Base-by-base conservation (phyloP, 1,140 invertebrate genomes). In the Nautilus pompilius region DNA sequence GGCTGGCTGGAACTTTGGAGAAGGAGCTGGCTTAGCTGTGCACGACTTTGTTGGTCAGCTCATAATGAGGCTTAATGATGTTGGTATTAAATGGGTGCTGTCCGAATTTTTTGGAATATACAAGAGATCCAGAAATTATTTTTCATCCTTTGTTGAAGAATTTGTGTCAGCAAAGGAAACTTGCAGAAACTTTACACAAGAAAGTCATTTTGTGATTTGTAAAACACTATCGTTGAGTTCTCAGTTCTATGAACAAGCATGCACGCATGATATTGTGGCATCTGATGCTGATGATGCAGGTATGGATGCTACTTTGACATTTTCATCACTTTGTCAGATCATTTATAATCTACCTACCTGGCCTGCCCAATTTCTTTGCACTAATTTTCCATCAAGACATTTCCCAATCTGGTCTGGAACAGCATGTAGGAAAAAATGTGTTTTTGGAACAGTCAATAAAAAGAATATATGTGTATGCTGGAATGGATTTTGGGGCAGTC, bases 401-500 rank as follows among this genome's bases (percentile, higher is more conserved):
- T 68, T 71, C 48, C 69, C 69, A 8, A 20, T 71, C 0, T 66
- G 61, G 48, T 32, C 49, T n/a, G 69, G 69, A 5, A 15, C 4
- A 10, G 46, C 48, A 17, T 71, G 69, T 41, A 46, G 57, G 2
- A 32, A 30, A 41, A 58, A 62, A 49, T 71, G 69, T 55, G 48
- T 57, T 15, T 68, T 61, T 60, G 66, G 66, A 15, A 57, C 24
- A 15, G 56, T 65, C 33, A 49, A 58, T 51, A 36, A 28, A 1
- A 41, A 60, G 10, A 34, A 62, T 20, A 29, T 30, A 13, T 72
- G 72, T 55, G 17, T 55, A 22, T 73, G 72, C 60, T 32, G 63
- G n/a, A 60, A 26, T 8, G 69, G 69, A 1, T 69, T 53, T 63
- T 71, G 67, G 63, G 69, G 69, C 20, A 46, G 33, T 17, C 24